phyloP scores from a whole-genome alignment of 2,888 invertebrate genomes.

The Craniophora ligustri region DNA sequence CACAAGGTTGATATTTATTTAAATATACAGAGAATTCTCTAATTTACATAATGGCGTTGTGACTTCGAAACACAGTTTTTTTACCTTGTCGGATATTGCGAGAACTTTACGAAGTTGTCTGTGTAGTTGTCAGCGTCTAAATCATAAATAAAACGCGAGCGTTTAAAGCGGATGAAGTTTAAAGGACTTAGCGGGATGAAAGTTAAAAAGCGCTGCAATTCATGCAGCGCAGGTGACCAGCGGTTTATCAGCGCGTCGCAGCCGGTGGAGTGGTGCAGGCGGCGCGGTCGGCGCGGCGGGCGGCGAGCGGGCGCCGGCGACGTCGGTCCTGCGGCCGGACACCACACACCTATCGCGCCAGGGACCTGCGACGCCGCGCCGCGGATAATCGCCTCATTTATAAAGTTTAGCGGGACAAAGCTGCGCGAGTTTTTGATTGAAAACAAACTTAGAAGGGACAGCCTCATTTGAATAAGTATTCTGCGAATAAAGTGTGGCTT shows the following conservation, averaged over 20 bases:
- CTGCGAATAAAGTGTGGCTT: conserved; percentile 89
- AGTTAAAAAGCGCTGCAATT: conserved; percentile 88
- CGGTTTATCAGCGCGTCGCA: conserved; percentile 84
- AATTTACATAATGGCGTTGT: conserved; percentile 65
- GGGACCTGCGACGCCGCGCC: conserved; percentile 74
- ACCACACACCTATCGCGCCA: conserved; percentile 77
- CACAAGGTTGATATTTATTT: conserved; percentile 54
- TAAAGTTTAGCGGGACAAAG: conserved; percentile 88
- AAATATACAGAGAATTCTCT: conserved; percentile 57
- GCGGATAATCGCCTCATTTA: conserved; percentile 88
- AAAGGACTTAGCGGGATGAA: conserved; percentile 82
- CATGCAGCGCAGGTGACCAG: conserved; percentile 87
- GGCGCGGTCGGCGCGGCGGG: conserved; percentile 40
- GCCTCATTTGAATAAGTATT: conserved; percentile 89
- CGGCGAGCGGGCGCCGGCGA: conserved; percentile 40
- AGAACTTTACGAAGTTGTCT: conserved; percentile 71
- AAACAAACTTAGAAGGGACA: conserved; percentile 89
- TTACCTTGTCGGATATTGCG: conserved; percentile 63
- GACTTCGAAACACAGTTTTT: conserved; percentile 64
- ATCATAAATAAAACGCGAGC: conserved; percentile 83
- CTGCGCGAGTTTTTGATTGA: conserved; percentile 88
- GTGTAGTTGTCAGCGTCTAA: conserved; percentile 79
- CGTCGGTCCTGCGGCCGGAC: conserved; percentile 53
- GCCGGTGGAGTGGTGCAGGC: conserved; percentile 59
- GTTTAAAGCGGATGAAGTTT: conserved; percentile 84